Conservation (phyloP, 2,888 invertebrate species). For the Icerya purchasi region DNA sequence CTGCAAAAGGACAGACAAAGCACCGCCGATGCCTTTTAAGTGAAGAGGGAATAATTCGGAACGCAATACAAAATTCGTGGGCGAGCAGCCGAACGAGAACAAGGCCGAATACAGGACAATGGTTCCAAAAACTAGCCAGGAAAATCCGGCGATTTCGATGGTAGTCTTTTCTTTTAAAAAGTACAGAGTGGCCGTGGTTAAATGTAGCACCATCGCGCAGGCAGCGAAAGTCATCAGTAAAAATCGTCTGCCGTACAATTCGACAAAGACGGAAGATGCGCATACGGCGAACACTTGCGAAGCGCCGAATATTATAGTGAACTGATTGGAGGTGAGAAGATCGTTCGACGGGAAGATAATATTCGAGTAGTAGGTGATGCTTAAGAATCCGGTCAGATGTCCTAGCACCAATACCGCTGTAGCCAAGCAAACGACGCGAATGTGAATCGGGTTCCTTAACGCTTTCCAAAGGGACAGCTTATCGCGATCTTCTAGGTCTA, state of each 20-base stretch:
- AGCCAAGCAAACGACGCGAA: too few relatives aligned
- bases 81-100: too few relatives aligned
- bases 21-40: too few relatives aligned
- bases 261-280: conserved; percentile 16
- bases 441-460: too few relatives aligned
- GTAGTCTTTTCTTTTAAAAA: not conserved
- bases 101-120: too few relatives aligned
- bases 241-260: conserved; percentile 16
- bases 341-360: not conserved
- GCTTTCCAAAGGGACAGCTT: too few relatives aligned
- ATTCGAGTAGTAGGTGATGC: not conserved
- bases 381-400: conserved; percentile 2
- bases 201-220: conserved; percentile 16
- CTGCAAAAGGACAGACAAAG: too few relatives aligned
- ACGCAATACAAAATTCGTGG: too few relatives aligned
- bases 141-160: too few relatives aligned
- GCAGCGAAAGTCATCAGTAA: conserved; percentile 16
- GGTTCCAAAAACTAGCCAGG: too few relatives aligned
- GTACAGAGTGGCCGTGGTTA: conserved; percentile 14
- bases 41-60: not conserved
- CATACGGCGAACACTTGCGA: conserved; percentile 17
- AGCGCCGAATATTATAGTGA: too few relatives aligned
- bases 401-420: not conserved
- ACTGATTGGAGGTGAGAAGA: conserved; percentile 5
- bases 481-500: too few relatives aligned